These are phyloP conservation scores for Aythya baeri DNA, from an alignment of 2,113 vertebrate genomes.

Conservation along the genomic window DNA sequence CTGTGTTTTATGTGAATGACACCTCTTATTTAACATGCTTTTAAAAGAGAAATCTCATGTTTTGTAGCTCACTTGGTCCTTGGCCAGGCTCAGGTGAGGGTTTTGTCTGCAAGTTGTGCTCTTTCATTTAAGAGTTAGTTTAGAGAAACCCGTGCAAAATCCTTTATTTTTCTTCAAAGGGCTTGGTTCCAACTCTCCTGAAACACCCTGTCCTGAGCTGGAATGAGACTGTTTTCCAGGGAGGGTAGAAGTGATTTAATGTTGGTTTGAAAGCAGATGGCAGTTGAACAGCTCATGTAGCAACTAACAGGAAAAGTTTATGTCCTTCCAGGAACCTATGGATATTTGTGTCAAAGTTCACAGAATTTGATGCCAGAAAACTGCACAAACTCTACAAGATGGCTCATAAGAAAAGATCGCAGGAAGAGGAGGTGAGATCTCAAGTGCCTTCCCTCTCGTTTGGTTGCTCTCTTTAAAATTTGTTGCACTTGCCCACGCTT, in stretches of 20 bases:
- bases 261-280: not conserved
- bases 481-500: not conserved
- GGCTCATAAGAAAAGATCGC: constrained; percentile 96
- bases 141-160: not conserved
- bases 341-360: constrained; percentile 99
- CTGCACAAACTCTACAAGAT: constrained; percentile 98
- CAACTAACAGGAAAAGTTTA: not conserved
- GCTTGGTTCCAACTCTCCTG: not conserved
- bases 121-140: not conserved
- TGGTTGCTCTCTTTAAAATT: not conserved
- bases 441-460: not conserved
- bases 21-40: not conserved
- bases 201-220: not conserved
- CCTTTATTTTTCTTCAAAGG: not conserved
- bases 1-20: not conserved
- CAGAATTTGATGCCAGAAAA: constrained; percentile 96
- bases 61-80: not conserved
- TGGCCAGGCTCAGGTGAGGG: not conserved
- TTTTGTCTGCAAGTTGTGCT: not conserved
- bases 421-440: constrained; percentile 90
- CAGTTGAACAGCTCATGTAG: not conserved
- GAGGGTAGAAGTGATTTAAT: not conserved
- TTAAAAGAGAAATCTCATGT: not conserved
- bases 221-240: not conserved
- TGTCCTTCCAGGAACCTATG: constrained; percentile 89